Conservation (phyloP, 1,140 invertebrate species). For the Chrysoperla carnea region DNA sequence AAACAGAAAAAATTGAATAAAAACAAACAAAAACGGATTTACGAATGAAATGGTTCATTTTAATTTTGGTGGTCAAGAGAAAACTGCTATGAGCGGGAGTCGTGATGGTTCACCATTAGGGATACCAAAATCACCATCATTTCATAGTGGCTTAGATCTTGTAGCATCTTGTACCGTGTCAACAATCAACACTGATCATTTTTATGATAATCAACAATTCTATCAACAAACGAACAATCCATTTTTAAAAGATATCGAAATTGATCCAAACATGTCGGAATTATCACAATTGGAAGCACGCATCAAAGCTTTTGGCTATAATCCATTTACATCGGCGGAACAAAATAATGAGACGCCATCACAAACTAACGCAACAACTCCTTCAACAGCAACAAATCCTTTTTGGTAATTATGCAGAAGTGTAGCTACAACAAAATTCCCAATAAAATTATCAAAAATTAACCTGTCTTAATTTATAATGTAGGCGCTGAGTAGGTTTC, state of each 20-base stretch:
- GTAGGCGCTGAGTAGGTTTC: too few species aligned
- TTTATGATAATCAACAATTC: constrained; percentile 4
- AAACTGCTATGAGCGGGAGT: constrained; percentile 30
- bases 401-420: too few species aligned
- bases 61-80: constrained; percentile 24
- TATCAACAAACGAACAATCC: constrained; percentile 15
- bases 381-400: neutral
- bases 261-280: neutral
- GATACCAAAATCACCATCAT: constrained; percentile 67
- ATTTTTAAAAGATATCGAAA: neutral
- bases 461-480: too few species aligned
- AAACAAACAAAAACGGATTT: too few species aligned
- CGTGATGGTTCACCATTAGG: constrained; percentile 34
- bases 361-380: neutral
- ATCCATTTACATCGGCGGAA: neutral
- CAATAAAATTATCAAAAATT: too few species aligned
- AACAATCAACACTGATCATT: constrained; percentile 24
- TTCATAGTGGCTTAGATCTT: constrained; percentile 62
- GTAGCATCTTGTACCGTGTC: constrained; percentile 37
- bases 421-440: too few species aligned
- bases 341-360: neutral
- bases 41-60: constrained; percentile 19
- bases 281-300: constrained; percentile 20
- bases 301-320: constrained; percentile 8
- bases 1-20: too few species aligned